Conservation (phyloP, 2,113 vertebrate genomes). For the Tragelaphus scriptus region DNA sequence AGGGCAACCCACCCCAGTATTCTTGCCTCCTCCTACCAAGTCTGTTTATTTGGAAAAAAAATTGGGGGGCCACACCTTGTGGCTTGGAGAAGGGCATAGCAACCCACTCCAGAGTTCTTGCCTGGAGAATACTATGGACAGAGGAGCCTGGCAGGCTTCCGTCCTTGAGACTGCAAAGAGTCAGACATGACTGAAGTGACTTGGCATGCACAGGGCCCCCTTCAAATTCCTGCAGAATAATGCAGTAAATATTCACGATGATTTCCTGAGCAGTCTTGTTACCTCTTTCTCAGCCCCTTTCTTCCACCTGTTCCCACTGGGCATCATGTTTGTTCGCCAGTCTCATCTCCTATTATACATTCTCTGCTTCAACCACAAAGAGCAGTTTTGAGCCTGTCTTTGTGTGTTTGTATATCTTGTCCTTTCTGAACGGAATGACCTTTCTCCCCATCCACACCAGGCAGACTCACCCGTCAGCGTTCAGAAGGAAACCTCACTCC, state of each 20-base stretch:
- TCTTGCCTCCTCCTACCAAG: not conserved
- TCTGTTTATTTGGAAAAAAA: not conserved
- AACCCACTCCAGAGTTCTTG: not conserved
- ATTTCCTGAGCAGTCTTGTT: not conserved
- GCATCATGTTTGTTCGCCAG: accelerated
- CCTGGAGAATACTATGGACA: not conserved
- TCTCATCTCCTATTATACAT: not conserved
- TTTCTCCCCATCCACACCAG: not conserved
- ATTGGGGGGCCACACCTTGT: not conserved
- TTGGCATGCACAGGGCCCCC: not conserved
- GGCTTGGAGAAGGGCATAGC: not conserved
- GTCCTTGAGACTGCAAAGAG: not conserved
- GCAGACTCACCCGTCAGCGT: not conserved
- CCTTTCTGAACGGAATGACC: not conserved
- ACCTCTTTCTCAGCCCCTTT: not conserved
- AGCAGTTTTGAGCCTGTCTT: not conserved
- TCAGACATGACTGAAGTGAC: not conserved
- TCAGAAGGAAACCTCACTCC: not conserved
- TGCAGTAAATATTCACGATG: not conserved
- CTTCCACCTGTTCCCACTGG: not conserved
- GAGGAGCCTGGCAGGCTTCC: not conserved
- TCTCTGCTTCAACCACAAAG: not conserved
- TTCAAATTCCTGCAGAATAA: not conserved
- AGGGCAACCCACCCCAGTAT: not conserved
- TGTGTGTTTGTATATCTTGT: not conserved